Percentiles rank a stretch among this genome's conserved stretches.
Conservation (phyloP, 2,113 vertebrate genomes). For the Brachionichthys hirsutus region DNA sequence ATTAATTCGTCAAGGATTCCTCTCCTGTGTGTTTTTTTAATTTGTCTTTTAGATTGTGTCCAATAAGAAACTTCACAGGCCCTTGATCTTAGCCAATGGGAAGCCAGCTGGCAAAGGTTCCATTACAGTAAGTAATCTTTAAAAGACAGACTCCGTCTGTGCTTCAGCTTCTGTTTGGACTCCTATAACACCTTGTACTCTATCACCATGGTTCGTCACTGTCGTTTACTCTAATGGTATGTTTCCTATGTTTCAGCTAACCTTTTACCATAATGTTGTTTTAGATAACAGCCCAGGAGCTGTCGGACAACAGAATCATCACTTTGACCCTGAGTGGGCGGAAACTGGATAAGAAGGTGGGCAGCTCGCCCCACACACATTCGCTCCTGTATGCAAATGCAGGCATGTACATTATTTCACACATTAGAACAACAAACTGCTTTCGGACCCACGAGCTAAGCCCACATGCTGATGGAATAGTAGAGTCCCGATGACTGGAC, state of each 20-base stretch:
- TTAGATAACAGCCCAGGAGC: slow-evolving; percentile 94
- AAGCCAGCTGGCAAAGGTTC: slow-evolving; percentile 95
- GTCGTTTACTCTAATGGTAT: not conserved
- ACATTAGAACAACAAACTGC: not conserved
- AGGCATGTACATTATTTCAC: slow-evolving; percentile 3
- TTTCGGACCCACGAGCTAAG: slow-evolving; percentile 1
- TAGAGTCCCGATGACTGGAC: too few species aligned
- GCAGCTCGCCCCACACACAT: slow-evolving; percentile 23
- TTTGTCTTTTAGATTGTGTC: slow-evolving; percentile 87
- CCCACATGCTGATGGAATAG: slow-evolving; percentile 14
- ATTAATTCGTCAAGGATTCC: not conserved
- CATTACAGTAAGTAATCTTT: slow-evolving; percentile 81
- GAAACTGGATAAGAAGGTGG: slow-evolving; percentile 98
- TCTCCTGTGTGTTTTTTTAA: slow-evolving; percentile 4
- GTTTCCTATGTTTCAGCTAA: slow-evolving; percentile 17
- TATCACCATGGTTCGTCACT: not conserved
- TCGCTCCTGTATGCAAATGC: not conserved
- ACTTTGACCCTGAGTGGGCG: slow-evolving; percentile 92
- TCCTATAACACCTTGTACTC: not conserved
- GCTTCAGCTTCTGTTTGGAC: not conserved
- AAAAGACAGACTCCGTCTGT: not conserved
- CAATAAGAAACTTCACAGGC: slow-evolving; percentile 94
- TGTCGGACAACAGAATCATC: slow-evolving; percentile 97
- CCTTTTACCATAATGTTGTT: slow-evolving; percentile 37
- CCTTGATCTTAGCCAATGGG: slow-evolving; percentile 88